Base-by-base conservation (phyloP, 2,888 invertebrate species). In the Amblyjoppa proteus region DNA sequence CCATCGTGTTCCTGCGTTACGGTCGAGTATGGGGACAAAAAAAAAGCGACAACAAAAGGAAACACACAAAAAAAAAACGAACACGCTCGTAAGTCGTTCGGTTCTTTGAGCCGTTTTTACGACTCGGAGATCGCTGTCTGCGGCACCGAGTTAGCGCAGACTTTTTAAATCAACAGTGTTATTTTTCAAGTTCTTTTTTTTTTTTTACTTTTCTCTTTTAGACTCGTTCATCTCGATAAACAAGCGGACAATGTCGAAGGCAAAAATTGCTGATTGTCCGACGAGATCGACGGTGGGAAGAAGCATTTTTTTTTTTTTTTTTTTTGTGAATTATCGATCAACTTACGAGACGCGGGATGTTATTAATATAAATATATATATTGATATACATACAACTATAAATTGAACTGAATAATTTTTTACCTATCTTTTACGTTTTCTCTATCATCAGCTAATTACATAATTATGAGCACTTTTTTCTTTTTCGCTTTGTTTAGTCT, bases 71-170 rank as follows among this genome's bases (percentile, higher is more conserved):
- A 73, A 31, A 80, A 58, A 64, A 34, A 20, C 20, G 49, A 82
- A 81, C 79, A 75, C 61, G 71, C 81, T 70, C 75, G 70, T 53
- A 66, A 38, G 78, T 58, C 71, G 76, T 77, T 74, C 58, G 71
- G 38, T 64, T 78, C 81, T 78, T 78, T 71, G 75, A 85, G 81
- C 71, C 71, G 53, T 74, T 75, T 86, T 86, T 86, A 81, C 81
- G 76, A 76, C 81, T 76, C 78, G 81, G 77, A 84, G 78, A 86
- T 86, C 81, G 78, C 58, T 84, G 56, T 75, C 34, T 73, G 73
- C 68, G 77, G 83, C 76, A 68, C 45, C 69, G 69, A 61, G 68
- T 70, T 28, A 78, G 66, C 71, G 58, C 61, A 9, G 69, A 77
- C 73, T 84, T 70, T 79, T 76, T 58, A 69, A 82, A 78, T 78